Evolutionary conservation across 1,140 invertebrate genomes (phyloP).

Genomic region (Drosophila bocki): DNA sequence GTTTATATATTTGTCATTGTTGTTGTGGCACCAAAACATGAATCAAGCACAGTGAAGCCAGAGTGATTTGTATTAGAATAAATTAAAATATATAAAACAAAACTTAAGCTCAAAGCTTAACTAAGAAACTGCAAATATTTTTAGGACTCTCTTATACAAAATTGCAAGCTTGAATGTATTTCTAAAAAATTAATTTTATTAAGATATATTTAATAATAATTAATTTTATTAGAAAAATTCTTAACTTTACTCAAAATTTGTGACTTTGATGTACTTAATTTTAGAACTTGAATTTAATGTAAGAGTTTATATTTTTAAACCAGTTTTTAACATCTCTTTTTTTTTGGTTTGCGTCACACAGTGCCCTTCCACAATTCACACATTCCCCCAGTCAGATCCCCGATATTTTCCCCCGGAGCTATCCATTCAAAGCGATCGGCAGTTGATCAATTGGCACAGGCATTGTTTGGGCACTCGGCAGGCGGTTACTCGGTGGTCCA

Average conservation of each 20-base stretch:
- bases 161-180: neutral
- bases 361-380: slow-evolving; percentile 52
- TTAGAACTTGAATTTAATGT: too few relatives aligned
- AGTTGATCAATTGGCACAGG: slow-evolving; percentile 56
- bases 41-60: slow-evolving; percentile 34
- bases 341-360: neutral
- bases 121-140: neutral
- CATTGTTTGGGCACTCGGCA: slow-evolving; percentile 29
- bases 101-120: neutral
- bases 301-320: neutral
- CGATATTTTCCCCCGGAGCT: neutral
- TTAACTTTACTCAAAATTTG: too few relatives aligned
- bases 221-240: too few relatives aligned
- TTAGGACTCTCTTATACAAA: neutral
- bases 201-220: too few relatives aligned
- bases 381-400: slow-evolving; percentile 32
- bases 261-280: too few relatives aligned
- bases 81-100: too few relatives aligned
- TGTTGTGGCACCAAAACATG: slow-evolving; percentile 16
- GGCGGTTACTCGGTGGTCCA: slow-evolving; percentile 47
- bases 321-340: neutral
- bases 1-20: slow-evolving; percentile 11
- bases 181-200: neutral
- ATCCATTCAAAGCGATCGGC: slow-evolving; percentile 43
- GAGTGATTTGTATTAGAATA: too few relatives aligned